Evolutionary conservation across 2,888 invertebrate genomes (phyloP).

Genomic region (Boloria selene): DNA sequence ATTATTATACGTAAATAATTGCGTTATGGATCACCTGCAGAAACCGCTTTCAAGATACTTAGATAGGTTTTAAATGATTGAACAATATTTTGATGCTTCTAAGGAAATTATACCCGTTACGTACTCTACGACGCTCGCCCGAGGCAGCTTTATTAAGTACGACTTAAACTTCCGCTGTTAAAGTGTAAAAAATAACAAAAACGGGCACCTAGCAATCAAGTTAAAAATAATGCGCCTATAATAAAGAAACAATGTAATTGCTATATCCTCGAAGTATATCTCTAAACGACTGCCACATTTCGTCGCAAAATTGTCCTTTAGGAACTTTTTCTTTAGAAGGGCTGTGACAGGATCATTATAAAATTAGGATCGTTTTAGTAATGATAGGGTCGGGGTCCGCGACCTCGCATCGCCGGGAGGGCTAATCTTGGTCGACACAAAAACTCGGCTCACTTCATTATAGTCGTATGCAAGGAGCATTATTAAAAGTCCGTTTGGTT

Average conservation of each 20-base stretch:
- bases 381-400: constrained; percentile 74
- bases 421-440: constrained; percentile 66
- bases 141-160: constrained; percentile 27
- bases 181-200: constrained; percentile 29
- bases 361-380: constrained; percentile 80
- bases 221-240: constrained; percentile 36
- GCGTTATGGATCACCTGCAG: background rate
- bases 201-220: constrained; percentile 35
- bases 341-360: constrained; percentile 81
- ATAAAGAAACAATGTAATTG: constrained; percentile 51
- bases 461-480: constrained; percentile 53
- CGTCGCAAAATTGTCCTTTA: constrained; percentile 74
- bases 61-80: constrained; percentile 13
- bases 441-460: constrained; percentile 77
- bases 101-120: constrained; percentile 22
- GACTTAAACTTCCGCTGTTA: constrained; percentile 48
- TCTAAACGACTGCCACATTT: constrained; percentile 71
- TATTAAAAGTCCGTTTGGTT: constrained; percentile 48
- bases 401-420: constrained; percentile 70
- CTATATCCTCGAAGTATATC: constrained; percentile 60
- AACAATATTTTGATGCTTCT: constrained; percentile 14
- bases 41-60: constrained; percentile 4
- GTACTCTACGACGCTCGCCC: constrained; percentile 23
- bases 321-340: constrained; percentile 65
- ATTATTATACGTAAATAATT: background rate